A percentile compares a stretch with the other conserved stretches of the same genome.
These are phyloP conservation scores for Montipora efflorescens DNA, from an alignment of 64 coral and sea anemone genomes.

Conservation along the genomic window DNA sequence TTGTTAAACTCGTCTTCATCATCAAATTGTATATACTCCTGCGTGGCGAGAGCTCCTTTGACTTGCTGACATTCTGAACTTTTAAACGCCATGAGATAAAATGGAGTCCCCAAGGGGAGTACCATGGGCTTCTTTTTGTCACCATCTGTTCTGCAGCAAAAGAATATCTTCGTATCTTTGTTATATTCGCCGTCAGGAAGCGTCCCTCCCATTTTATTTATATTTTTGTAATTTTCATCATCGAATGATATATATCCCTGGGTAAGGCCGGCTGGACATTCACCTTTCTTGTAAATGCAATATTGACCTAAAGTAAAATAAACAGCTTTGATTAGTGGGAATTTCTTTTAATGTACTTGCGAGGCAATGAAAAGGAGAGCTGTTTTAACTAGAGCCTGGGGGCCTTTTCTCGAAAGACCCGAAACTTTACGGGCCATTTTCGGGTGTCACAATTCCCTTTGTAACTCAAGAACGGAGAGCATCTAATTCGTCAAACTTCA, in stretches of 20 bases:
- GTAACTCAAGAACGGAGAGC: no score
- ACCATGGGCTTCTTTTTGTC: conserved; percentile 27
- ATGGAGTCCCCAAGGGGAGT: conserved; percentile 20
- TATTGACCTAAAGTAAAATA: conserved; percentile 52
- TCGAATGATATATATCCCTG: conserved; percentile 51
- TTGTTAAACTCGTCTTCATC: conserved; percentile 6
- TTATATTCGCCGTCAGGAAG: conserved; percentile 33
- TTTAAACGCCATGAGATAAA: conserved; percentile 65
- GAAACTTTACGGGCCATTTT: no score
- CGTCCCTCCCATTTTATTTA: conserved; percentile 21
- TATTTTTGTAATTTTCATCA: conserved; percentile 54
- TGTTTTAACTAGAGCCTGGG: no score
- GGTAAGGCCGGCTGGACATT: conserved; percentile 37
- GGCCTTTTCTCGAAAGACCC: no score
- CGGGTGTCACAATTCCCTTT: no score
- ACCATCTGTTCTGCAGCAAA: conserved; percentile 63
- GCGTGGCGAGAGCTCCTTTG: conserved; percentile 22
- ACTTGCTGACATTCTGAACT: conserved; percentile 58
- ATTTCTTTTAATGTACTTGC: no score
- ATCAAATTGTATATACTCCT: conserved; percentile 75
- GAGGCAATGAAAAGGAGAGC: no score
- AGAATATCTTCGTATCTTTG: conserved; percentile 30
- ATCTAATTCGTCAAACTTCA: no score
- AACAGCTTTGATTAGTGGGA: background rate
- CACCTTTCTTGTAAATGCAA: conserved; percentile 63